phyloP scores from a whole-genome alignment of 2,797 vertebrate genomes.

The Macropus fuliginosus region DNA sequence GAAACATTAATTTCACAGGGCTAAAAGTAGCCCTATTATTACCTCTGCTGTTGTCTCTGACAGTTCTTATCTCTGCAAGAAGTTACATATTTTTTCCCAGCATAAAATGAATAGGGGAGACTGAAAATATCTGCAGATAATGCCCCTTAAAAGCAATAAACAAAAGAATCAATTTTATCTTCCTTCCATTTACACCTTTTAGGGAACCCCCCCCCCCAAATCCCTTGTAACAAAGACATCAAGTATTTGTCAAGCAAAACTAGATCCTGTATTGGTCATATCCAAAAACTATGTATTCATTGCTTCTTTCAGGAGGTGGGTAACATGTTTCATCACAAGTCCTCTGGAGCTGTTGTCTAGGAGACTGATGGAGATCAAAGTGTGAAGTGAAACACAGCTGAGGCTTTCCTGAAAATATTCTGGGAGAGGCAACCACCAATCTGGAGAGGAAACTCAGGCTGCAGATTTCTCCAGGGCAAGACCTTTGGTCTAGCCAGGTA shows the following conservation, averaged over 20 bases:
- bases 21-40: background rate
- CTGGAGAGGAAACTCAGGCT: background rate
- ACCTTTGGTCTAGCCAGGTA: background rate
- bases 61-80: background rate
- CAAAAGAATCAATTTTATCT: background rate
- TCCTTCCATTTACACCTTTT: background rate
- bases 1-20: background rate
- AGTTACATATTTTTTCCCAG: background rate
- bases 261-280: background rate
- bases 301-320: background rate
- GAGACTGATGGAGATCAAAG: background rate
- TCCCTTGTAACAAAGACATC: background rate
- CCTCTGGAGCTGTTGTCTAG: background rate
- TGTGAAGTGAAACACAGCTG: background rate
- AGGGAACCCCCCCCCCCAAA: background rate
- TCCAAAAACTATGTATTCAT: background rate
- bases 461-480: background rate
- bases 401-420: background rate
- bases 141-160: background rate
- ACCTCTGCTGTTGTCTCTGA: background rate
- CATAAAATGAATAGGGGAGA: background rate
- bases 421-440: background rate
- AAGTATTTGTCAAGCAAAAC: background rate
- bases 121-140: background rate
- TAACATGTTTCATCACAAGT: background rate